Base-by-base conservation (phyloP, 2,113 vertebrate genomes). In the Pedetes capensis region DNA sequence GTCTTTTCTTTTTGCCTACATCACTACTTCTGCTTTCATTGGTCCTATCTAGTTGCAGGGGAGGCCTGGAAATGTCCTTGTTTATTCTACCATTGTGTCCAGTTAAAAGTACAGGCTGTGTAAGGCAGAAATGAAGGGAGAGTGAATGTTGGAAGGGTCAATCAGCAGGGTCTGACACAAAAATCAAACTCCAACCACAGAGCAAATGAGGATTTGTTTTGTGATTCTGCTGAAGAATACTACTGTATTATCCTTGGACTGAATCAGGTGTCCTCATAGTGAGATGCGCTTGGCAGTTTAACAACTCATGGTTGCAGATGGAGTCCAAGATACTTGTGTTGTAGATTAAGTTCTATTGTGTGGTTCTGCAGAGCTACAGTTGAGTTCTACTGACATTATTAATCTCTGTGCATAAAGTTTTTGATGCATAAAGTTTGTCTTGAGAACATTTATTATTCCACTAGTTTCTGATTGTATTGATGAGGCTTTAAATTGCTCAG, bases 201-300 rank as follows among this genome's bases (percentile, higher is more conserved):
- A 88, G 64, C 32, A 69, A 78, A 80, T 64, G 8, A 74, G 49
- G 81, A 75, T 95, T 87, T 93, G 20, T 80, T 95, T 69, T 59
- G 61, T 64, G 64, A 14, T 76, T 88, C 42, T 68, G 55, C 47
- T 95, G 9, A 95, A 89, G n/a, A 76, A 53, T 34, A 68, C 85
- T 88, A 11, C 55, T 87, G 7, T 82, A 22, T 85, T 86, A 83
- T 55, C 47, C 71, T 90, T 82, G 89, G 37, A 39, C 11, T 69
- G 72, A 92, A 39, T 74, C 85, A 61, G 16, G 49, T 87, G 51
- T 79, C 29, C n/a, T 25, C 29, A 74, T 81, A 78, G 42, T 87
- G 63, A 44, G 3, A 72, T 74, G 16, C 68, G 17, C 74, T 85
- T 91, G 92, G 61, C 91, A 79, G 53, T 64, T 64, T 34, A 68